A percentile compares a stretch with the other conserved stretches of the same genome.
Evolutionary conservation across 2,797 vertebrate genomes (phyloP).

Genomic region (Darevskia mixta): DNA sequence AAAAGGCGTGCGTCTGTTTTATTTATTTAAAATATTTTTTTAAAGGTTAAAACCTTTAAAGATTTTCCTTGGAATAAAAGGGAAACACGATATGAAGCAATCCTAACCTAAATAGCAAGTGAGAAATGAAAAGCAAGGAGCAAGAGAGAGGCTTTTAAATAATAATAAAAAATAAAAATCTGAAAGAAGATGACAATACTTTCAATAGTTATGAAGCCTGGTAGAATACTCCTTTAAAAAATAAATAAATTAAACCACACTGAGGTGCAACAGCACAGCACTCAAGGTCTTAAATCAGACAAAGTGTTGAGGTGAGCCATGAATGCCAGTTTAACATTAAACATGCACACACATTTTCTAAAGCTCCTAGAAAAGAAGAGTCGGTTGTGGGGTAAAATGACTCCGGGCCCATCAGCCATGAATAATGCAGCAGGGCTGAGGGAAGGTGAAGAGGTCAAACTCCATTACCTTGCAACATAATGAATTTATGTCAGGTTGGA

Average conservation of each 20-base stretch:
- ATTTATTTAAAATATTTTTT: background rate
- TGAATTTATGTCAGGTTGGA: constrained; percentile 76
- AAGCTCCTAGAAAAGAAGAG: constrained; percentile 74
- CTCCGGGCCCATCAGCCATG: constrained; percentile 80
- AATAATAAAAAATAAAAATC: constrained; percentile 6
- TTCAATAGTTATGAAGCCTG: constrained; percentile 60
- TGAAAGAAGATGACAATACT: constrained; percentile 54
- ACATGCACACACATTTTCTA: constrained; percentile 52
- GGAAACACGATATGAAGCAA: constrained; percentile 72
- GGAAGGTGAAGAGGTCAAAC: constrained; percentile 78
- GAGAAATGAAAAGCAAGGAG: constrained; percentile 54
- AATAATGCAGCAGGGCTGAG: constrained; percentile 83
- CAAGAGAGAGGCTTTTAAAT: constrained; percentile 21
- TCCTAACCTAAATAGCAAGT: constrained; percentile 53
- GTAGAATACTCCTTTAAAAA: constrained; percentile 44
- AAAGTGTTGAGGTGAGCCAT: constrained; percentile 65
- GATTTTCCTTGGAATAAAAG: constrained; percentile 64
- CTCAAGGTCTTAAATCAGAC: constrained; percentile 58
- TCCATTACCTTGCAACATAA: constrained; percentile 80
- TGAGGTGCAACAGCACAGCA: constrained; percentile 51
- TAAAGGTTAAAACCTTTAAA: background rate
- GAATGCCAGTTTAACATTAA: constrained; percentile 70
- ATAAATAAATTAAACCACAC: constrained; percentile 23
- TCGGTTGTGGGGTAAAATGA: constrained; percentile 76
- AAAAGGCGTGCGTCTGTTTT: background rate